A percentile compares a stretch with the other conserved stretches of the same genome.
Conservation (phyloP, 1,140 invertebrate species). For the Trachymyrmex cornetzi region DNA sequence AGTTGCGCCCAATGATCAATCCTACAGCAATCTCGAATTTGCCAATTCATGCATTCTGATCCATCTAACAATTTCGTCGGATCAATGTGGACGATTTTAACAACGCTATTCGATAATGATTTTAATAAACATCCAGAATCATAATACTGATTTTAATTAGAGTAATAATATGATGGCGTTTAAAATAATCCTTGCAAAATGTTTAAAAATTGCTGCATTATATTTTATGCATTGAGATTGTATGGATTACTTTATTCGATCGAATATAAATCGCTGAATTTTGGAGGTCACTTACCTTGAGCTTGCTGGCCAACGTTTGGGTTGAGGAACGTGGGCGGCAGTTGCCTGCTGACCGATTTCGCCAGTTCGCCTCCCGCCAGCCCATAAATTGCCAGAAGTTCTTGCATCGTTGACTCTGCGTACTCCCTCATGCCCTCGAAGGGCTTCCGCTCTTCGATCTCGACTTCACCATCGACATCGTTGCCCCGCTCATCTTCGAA, state of each 20-base stretch:
- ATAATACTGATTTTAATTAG: neutral
- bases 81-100: constrained; percentile 54
- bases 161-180: neutral
- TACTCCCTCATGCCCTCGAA: constrained; percentile 88
- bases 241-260: neutral
- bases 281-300: constrained; percentile 75
- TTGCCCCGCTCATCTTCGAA: constrained; percentile 82
- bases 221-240: neutral
- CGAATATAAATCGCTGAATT: neutral
- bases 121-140: neutral
- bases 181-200: constrained; percentile 27
- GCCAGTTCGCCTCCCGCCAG: constrained; percentile 85
- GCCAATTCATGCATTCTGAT: constrained; percentile 40
- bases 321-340: constrained; percentile 84
- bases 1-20: constrained; percentile 52
- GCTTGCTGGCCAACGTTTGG: constrained; percentile 80
- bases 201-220: neutral
- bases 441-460: constrained; percentile 81
- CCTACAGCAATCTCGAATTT: neutral
- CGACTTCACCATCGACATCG: constrained; percentile 72
- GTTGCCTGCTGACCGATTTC: constrained; percentile 85
- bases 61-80: constrained; percentile 52
- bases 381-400: constrained; percentile 89
- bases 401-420: constrained; percentile 89
- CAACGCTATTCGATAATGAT: constrained; percentile 24